Base-by-base conservation (phyloP, 2,113 vertebrate genomes). In the Engystomops pustulosus region DNA sequence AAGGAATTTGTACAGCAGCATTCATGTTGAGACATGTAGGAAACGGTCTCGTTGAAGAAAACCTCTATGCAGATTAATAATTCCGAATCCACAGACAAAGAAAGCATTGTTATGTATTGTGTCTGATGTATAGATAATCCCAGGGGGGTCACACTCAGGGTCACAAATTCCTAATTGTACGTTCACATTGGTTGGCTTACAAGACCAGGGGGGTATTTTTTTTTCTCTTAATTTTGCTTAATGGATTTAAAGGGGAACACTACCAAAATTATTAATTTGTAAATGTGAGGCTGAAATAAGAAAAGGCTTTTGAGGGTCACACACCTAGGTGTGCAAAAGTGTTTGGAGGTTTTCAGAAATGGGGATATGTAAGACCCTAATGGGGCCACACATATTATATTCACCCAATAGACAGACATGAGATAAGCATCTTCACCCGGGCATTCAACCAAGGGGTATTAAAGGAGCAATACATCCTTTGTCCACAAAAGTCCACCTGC, bases 1-100 rank as follows among this genome's bases (percentile, higher is more conserved):
- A 83, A 83, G 60, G 81, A 53, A 78, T 78, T 84, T 65, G 44
- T 69, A 20, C 72, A 1, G 82, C 60, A 34, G 82, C 44, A 3
- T 67, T 84, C 82, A 12, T 41, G 82, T 84, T 41, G 72, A 55
- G 82, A 69, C 82, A 51, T 51, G 82, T 78, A 78, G 72, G 55
- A 41, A 78, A 68, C n/a, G 30, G 58, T 32, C 72, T 75, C 10
- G 38, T 83, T 78, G 47, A 32, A 78, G 82, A 69, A 84, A 78
- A 69, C 53, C 36, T 84, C 82, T 65, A 69, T 51, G 18, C 55
- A 65, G 72, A 77, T 84, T 77, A 84, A 84, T 84, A 84, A 78
- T 53, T 78, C 55, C 38, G 45, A 55, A 83, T 69, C 53, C 69
- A 23, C 62, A 76, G 72, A 84, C 81, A 77, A 77, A 78, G 72